Evolutionary conservation across 2,797 vertebrate genomes (phyloP).

Genomic region (Heterohyrax brucei): DNA sequence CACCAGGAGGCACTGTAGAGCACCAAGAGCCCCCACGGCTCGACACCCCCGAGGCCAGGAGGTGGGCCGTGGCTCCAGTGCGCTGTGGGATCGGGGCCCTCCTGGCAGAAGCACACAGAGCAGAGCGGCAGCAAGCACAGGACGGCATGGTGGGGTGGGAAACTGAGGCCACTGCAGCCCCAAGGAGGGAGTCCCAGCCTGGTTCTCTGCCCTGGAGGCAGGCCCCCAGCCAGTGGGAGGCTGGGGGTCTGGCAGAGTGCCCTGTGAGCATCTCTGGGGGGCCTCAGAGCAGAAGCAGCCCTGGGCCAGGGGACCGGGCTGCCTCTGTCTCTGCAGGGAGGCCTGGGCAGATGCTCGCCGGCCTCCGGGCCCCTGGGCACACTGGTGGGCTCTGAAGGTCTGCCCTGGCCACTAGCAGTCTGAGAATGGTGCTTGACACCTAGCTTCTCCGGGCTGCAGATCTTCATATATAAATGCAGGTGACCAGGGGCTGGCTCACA

Average conservation of each 20-base stretch:
- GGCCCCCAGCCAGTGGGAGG: too few relatives aligned
- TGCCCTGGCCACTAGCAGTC: not conserved
- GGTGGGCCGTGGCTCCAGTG: not conserved
- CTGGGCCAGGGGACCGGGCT: not conserved
- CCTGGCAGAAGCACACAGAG: conserved; percentile 71
- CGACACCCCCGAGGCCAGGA: not conserved
- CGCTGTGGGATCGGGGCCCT: not conserved
- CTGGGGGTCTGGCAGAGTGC: not conserved
- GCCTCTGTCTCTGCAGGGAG: not conserved
- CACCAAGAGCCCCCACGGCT: not conserved
- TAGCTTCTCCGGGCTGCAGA: not conserved
- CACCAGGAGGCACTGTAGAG: not conserved
- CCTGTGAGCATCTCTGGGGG: not conserved
- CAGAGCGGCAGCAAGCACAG: conserved; percentile 67
- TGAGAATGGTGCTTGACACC: not conserved
- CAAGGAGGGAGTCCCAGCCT: not conserved
- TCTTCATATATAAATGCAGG: not conserved
- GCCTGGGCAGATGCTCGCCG: too few relatives aligned
- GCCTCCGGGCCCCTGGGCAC: not conserved
- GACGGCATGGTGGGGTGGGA: conserved; percentile 62
- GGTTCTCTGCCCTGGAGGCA: not conserved
- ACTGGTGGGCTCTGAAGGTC: not conserved
- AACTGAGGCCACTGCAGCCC: fast-evolving
- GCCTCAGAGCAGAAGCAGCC: not conserved
- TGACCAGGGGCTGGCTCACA: not conserved